Conservation (phyloP, 1,140 invertebrate genomes). For the Chelonus insularis region DNA sequence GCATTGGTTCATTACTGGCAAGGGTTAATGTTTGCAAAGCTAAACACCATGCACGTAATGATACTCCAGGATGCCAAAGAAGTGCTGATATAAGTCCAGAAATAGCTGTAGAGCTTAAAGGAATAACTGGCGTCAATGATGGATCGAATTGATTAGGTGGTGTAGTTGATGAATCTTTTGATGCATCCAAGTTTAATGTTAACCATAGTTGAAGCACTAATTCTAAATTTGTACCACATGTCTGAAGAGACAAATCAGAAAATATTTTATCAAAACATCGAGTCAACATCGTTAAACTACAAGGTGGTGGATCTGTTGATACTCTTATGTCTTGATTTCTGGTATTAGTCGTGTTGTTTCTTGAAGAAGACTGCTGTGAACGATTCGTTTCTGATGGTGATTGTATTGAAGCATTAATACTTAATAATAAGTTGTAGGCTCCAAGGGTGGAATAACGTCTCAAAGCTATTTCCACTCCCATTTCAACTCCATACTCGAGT, state of each 20-base stretch:
- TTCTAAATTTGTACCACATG: conserved; percentile 70
- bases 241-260: conserved; percentile 60
- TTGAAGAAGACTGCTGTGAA: conserved; percentile 35
- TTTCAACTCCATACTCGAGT: conserved; percentile 74
- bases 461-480: conserved; percentile 71
- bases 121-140: conserved; percentile 70
- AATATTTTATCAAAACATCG: conserved; percentile 73
- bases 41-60: conserved; percentile 74
- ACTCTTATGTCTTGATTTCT: conserved; percentile 46
- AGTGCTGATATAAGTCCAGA: conserved; percentile 71
- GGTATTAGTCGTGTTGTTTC: conserved; percentile 40
- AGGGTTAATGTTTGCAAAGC: conserved; percentile 69
- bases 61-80: conserved; percentile 68
- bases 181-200: conserved; percentile 70
- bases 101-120: conserved; percentile 72
- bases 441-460: conserved; percentile 68
- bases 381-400: conserved; percentile 41
- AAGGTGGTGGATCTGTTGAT: conserved; percentile 40
- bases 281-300: conserved; percentile 66
- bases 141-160: conserved; percentile 62
- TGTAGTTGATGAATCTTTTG: conserved; percentile 47
- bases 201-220: conserved; percentile 82
- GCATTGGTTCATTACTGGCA: conserved; percentile 59
- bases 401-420: conserved; percentile 60
- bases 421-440: conserved; percentile 64